A percentile compares a stretch with the other conserved stretches of the same genome.
These are phyloP conservation scores for Drosophila paracracens DNA, from an alignment of 2,888 invertebrate genomes.

Conservation along the genomic window DNA sequence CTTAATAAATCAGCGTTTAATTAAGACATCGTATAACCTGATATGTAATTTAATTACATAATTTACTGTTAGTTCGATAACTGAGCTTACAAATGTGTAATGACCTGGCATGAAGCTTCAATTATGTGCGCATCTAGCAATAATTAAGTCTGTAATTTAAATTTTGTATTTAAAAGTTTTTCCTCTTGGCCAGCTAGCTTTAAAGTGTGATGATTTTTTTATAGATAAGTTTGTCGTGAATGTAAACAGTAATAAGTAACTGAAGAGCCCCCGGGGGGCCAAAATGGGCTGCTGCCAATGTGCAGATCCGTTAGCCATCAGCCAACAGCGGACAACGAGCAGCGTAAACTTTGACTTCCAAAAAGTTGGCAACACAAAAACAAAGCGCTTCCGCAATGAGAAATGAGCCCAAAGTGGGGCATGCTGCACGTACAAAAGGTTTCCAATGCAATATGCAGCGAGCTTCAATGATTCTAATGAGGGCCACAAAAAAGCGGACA, in stretches of 20 bases:
- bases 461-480: slow-evolving; percentile 64
- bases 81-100: neutral
- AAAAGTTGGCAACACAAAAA: slow-evolving; percentile 61
- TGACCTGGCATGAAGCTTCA: neutral
- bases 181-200: neutral
- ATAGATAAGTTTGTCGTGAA: neutral
- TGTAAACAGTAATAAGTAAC: slow-evolving; percentile 4
- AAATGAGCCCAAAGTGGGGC: slow-evolving; percentile 59
- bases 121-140: neutral
- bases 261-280: neutral
- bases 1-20: slow-evolving; percentile 28
- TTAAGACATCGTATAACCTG: slow-evolving; percentile 14
- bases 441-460: slow-evolving; percentile 39
- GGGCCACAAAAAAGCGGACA: slow-evolving; percentile 40
- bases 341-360: slow-evolving; percentile 59
- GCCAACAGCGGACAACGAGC: slow-evolving; percentile 43
- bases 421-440: slow-evolving; percentile 17
- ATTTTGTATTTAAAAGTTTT: neutral
- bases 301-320: slow-evolving; percentile 67
- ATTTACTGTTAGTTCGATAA: neutral
- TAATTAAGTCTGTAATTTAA: neutral
- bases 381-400: slow-evolving; percentile 64
- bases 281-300: slow-evolving; percentile 30
- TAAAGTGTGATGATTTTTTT: neutral
- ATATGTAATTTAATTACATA: neutral